Percentiles rank a stretch among this genome's conserved stretches.
Conservation (phyloP, 2,888 invertebrate species). For the Hermaeophaga mercurialis region DNA sequence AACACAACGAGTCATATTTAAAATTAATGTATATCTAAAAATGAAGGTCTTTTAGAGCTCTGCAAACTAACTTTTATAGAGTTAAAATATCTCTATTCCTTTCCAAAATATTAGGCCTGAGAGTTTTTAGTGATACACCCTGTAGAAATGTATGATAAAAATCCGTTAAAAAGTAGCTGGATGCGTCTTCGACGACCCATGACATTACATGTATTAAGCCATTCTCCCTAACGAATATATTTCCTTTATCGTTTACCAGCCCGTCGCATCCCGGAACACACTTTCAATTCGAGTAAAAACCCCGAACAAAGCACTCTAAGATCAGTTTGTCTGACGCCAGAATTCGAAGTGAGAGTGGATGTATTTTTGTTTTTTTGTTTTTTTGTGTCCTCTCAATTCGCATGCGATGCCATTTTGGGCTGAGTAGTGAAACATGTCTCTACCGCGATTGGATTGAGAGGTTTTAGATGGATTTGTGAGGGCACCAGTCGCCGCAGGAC, state of each 20-base stretch:
- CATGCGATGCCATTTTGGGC: conserved; percentile 6
- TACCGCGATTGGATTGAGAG: conserved; percentile 9
- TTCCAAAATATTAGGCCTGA: no score
- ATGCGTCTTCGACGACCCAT: no score
- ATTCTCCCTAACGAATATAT: conserved; percentile 4
- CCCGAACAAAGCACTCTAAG: conserved; percentile 6
- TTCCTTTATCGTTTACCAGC: conserved; percentile 6
- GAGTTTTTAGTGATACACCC: no score
- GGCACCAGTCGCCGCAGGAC: not conserved
- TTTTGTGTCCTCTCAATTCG: not conserved
- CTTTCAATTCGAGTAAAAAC: conserved; percentile 1
- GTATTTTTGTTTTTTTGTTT: conserved; percentile 7
- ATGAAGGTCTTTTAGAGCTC: no score
- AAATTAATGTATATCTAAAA: no score
- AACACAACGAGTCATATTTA: no score
- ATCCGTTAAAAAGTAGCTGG: no score
- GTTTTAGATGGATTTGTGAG: conserved; percentile 6
- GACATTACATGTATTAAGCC: not conserved
- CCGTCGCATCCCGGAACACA: conserved; percentile 2
- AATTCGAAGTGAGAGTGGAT: not conserved
- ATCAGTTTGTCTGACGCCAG: not conserved
- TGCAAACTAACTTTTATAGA: no score
- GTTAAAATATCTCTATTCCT: no score
- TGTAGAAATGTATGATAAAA: no score
- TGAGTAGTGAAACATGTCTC: conserved; percentile 17